Evolutionary conservation across 1,140 invertebrate genomes (phyloP).

Genomic region (Macrobrachium nipponense): DNA sequence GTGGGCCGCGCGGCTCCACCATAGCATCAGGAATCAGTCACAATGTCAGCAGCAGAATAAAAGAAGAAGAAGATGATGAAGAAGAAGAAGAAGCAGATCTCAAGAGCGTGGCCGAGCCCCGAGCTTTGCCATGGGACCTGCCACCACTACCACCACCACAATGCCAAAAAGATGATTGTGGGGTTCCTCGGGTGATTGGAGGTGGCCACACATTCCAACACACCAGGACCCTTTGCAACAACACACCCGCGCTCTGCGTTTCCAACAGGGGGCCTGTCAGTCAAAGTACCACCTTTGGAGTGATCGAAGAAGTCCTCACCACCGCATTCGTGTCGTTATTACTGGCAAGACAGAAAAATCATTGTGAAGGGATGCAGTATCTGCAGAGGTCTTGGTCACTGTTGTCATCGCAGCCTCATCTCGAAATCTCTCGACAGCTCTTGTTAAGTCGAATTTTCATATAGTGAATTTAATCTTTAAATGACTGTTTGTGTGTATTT

Average conservation of each 20-base stretch:
- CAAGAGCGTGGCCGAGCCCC: constrained; percentile 49
- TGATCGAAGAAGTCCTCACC: constrained; percentile 22
- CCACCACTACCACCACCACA: constrained; percentile 18
- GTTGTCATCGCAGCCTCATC: constrained; percentile 16
- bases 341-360: constrained; percentile 30
- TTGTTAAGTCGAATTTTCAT: constrained; percentile 47
- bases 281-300: constrained; percentile 34
- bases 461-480: constrained; percentile 50
- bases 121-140: constrained; percentile 43
- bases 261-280: constrained; percentile 37
- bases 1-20: constrained; percentile 36
- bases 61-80: neutral
- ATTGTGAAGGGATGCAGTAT: constrained; percentile 30
- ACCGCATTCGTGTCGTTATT: constrained; percentile 35
- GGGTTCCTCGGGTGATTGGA: too few relatives aligned
- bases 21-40: constrained; percentile 22
- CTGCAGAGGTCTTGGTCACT: constrained; percentile 35
- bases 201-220: constrained; percentile 14
- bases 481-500: constrained; percentile 47
- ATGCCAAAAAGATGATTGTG: too few relatives aligned
- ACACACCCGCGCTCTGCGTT: constrained; percentile 35
- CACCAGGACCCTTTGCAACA: constrained; percentile 24
- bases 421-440: constrained; percentile 27
- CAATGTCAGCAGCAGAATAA: constrained; percentile 29
- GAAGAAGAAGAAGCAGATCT: too few relatives aligned